Percentiles rank a stretch among this genome's conserved stretches.
These are phyloP conservation scores for Amiota communis DNA, from an alignment of 2,888 invertebrate genomes.

Conservation along the genomic window DNA sequence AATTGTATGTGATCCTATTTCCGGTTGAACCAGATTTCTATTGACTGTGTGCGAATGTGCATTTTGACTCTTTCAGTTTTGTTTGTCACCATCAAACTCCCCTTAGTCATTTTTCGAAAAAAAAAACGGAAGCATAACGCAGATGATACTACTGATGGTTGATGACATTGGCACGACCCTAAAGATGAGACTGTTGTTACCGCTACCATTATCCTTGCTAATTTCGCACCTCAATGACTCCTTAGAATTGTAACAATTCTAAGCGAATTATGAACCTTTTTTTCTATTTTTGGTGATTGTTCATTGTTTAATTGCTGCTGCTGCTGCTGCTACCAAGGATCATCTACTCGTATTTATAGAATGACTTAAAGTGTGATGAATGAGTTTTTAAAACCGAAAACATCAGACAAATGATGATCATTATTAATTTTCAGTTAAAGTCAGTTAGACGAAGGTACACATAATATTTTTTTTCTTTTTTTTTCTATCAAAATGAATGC, in stretches of 20 bases:
- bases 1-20: constrained; percentile 54
- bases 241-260: constrained; percentile 46
- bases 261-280: constrained; percentile 42
- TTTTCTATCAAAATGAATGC: no score
- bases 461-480: no score
- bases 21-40: constrained; percentile 64
- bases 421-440: constrained; percentile 23
- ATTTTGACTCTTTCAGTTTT: constrained; percentile 3
- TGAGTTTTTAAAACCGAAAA: constrained; percentile 61
- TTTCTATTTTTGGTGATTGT: constrained; percentile 8
- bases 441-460: neutral
- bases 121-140: constrained; percentile 57
- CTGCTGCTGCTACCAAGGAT: constrained; percentile 28
- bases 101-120: constrained; percentile 20
- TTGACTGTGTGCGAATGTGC: neutral
- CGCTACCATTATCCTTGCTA: constrained; percentile 68
- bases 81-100: constrained; percentile 6
- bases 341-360: constrained; percentile 49
- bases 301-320: constrained; percentile 55
- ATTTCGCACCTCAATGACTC: constrained; percentile 67
- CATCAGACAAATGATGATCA: neutral
- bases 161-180: constrained; percentile 55
- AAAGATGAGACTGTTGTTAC: constrained; percentile 52
- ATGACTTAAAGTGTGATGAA: constrained; percentile 63
- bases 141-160: constrained; percentile 48